Evolutionary conservation across 2,113 vertebrate genomes (phyloP), one percentile per base, ranked within the genome.

Genomic region (Callithrix jacchus): DNA sequence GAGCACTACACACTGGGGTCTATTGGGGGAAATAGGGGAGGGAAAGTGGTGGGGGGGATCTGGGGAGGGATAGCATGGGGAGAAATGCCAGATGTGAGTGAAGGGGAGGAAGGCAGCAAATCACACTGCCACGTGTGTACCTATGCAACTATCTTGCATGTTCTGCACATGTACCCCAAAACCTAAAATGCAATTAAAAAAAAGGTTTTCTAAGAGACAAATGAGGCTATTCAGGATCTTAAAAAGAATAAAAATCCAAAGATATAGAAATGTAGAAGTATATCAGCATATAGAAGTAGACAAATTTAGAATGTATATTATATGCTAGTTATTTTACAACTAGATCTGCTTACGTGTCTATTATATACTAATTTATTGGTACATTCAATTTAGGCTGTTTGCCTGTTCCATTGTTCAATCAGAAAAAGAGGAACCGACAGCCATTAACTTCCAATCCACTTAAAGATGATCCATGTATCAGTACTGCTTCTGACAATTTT

Each of bases 391-490:
- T 98, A 99, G 99, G 99, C 95, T 99, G 97, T 96, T 98, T 99
- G 76, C 98, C 99, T 93, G 98, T 99, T 93, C 99, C 99, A 1
- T 98, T 99, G 56, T 99, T 99, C 96, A 99, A 99, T 98, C 99
- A 99, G 98, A 99, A 99, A 89, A 99, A 99, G 98, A 99, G 99
- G 98, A 99, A 68, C 94, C 98, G 99, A 95, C 98, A 99, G 86
- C 99, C 99, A 18, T 96, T 99, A 96, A 99, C 99, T 74, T 99
- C 99, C 96, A 99, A 99, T 97, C 99, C 99, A 6, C 98, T 98
- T 92, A 98, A 98, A 97, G 99, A 98, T 98, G 99, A 99, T 87
- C 96, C 98, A 56, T 97, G 90, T 97, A 93, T 98, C 16, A 97
- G 98, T 96, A 98, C 96, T 91, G 97, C 98, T 81, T 98, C 94